Evolutionary conservation across 2,113 vertebrate species (phyloP).

Genomic region (Alces alces): DNA sequence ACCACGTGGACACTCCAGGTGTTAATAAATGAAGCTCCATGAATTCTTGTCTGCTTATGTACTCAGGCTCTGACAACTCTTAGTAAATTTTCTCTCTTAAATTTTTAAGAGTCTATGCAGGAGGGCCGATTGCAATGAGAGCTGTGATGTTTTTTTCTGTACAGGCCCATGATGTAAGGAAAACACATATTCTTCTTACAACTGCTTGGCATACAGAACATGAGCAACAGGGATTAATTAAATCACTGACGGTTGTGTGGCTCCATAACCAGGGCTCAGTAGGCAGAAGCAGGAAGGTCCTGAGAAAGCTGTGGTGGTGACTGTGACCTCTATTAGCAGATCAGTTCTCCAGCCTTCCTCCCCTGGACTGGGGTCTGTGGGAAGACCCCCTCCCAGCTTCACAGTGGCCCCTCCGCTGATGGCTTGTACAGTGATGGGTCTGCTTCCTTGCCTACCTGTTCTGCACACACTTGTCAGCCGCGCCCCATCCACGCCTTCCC

Average conservation of each 20-base stretch:
- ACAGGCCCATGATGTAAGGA: background rate
- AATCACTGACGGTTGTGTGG: background rate
- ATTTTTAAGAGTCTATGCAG: background rate
- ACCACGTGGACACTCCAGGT: background rate
- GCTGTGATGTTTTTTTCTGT: background rate
- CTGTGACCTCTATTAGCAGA: too few relatives aligned
- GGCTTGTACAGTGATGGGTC: background rate
- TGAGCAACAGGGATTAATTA: background rate
- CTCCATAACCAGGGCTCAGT: background rate
- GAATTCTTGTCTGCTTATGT: too few relatives aligned
- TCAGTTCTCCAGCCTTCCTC: background rate
- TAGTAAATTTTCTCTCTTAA: background rate
- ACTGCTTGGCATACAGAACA: background rate
- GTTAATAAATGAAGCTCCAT: background rate
- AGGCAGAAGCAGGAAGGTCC: background rate
- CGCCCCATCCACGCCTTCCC: too few relatives aligned
- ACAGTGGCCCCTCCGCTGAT: fast-evolving
- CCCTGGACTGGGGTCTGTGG: fast-evolving
- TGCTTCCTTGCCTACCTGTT: too few relatives aligned
- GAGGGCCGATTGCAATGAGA: background rate
- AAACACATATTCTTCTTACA: background rate
- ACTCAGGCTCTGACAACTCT: too few relatives aligned
- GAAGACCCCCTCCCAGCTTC: background rate
- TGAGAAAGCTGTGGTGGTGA: background rate
- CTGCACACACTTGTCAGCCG: too few relatives aligned